Base-by-base conservation (phyloP, 2,797 vertebrate species). In the Rhynchonycteris naso region DNA sequence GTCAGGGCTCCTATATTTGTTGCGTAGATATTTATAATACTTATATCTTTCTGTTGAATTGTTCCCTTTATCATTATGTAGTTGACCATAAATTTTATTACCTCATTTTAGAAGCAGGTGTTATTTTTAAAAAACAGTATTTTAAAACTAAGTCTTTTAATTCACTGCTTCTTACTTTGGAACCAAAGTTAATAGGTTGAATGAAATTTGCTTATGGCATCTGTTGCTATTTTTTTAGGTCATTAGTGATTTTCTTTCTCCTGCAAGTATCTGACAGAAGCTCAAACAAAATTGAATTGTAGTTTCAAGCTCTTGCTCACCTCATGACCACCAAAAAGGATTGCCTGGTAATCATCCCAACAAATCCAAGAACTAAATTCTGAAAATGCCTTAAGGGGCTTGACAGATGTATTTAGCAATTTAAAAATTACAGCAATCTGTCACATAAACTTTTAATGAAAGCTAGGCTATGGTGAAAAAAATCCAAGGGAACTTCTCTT, bases 201-300 rank as follows among this genome's bases (percentile, higher is more conserved):
- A 91, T 97, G 86, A 96, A 94, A 96, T 96, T 96, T 95, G 86
- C 88, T 96, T 84, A 87, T 90, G 83, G 81, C 96, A 92, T 95
- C 86, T 97, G 90, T 93, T 96, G 89, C 96, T 92, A 95, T 96
- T 98, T 98, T 98, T 97, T 95, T 80, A 96, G 68, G 95, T 94
- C 93, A 97, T 97, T 97, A 97, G 96, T 98, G 97, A 96, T 94
- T 97, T 97, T 96, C 89, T 87, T 94, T 94, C 91, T 90, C 83
- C 74, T 91, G 80, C 59, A 82, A 85, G 50, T 93, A 82, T 83
- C 93, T 97, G 97, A 97, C 97, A 97, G 94, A 97, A 88, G 95
- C 74, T 96, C 91, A 97, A 95, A 96, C 93, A 96, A 91, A 95
- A 94, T 95, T 97, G 97, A 97, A 97, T 97, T 94, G 97, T 84